Evolutionary conservation across 2,113 vertebrate genomes (phyloP).

Genomic region (Gobius niger): DNA sequence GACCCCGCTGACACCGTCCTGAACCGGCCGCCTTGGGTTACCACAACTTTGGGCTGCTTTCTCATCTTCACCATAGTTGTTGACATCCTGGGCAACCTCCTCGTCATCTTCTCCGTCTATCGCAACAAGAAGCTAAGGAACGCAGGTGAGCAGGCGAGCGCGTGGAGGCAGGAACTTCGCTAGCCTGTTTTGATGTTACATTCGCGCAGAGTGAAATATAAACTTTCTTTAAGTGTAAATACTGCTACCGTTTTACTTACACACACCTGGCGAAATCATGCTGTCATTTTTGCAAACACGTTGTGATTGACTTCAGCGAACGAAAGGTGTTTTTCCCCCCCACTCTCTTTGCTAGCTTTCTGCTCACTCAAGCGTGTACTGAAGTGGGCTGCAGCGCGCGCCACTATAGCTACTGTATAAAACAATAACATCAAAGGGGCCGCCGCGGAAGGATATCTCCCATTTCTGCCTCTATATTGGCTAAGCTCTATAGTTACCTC

Average conservation of each 20-base stretch:
- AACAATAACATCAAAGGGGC: constrained; percentile 8
- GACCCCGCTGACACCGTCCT: constrained; percentile 62
- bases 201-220: no score
- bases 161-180: no score
- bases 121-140: constrained; percentile 94
- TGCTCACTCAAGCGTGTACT: neutral
- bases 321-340: neutral
- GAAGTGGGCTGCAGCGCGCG: neutral
- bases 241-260: neutral
- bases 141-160: constrained; percentile 80
- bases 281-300: neutral
- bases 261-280: neutral
- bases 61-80: constrained; percentile 94
- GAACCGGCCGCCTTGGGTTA: constrained; percentile 85
- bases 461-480: neutral
- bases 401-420: neutral
- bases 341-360: neutral
- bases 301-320: neutral
- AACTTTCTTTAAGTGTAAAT: no score
- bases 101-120: constrained; percentile 93
- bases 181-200: no score
- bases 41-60: constrained; percentile 83
- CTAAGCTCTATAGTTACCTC: neutral
- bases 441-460: neutral
- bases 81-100: constrained; percentile 90